Conservation (phyloP, 2,797 vertebrate genomes). For the Sarcophilus harrisii region DNA sequence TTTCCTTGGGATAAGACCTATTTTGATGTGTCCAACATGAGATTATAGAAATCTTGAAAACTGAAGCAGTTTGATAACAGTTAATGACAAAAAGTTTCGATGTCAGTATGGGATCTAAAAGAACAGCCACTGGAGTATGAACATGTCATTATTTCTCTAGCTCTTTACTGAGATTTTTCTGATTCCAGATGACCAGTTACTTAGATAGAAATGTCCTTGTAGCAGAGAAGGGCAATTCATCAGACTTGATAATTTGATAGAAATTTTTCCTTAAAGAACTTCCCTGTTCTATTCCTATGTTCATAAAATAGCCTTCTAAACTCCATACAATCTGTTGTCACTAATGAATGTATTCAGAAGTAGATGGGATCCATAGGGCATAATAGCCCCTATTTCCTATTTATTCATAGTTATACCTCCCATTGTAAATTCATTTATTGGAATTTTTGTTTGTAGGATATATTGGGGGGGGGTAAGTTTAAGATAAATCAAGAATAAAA, state of each 20-base stretch:
- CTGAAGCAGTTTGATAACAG: neutral
- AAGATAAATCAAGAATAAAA: no score
- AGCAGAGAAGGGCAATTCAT: neutral
- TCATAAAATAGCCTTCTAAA: neutral
- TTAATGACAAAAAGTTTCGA: neutral
- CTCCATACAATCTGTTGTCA: neutral
- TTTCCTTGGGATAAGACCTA: slow-evolving; percentile 4
- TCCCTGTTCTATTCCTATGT: neutral
- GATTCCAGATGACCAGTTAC: neutral
- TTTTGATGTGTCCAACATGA: neutral
- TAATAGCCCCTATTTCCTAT: neutral
- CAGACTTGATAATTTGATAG: neutral
- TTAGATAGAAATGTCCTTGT: neutral
- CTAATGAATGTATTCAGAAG: neutral
- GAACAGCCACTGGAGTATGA: neutral
- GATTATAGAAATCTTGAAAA: slow-evolving; percentile 6
- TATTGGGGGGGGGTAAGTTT: neutral
- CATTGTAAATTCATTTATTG: neutral
- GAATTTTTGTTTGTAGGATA: slow-evolving; percentile 3
- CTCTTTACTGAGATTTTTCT: neutral
- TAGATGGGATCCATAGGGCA: neutral
- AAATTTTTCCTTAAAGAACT: neutral
- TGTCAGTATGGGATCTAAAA: neutral
- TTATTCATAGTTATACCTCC: neutral
- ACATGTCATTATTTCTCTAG: slow-evolving; percentile 25